These are phyloP conservation scores for Yponomeuta evonymella DNA, from an alignment of 2,888 invertebrate species.

Conservation along the genomic window DNA sequence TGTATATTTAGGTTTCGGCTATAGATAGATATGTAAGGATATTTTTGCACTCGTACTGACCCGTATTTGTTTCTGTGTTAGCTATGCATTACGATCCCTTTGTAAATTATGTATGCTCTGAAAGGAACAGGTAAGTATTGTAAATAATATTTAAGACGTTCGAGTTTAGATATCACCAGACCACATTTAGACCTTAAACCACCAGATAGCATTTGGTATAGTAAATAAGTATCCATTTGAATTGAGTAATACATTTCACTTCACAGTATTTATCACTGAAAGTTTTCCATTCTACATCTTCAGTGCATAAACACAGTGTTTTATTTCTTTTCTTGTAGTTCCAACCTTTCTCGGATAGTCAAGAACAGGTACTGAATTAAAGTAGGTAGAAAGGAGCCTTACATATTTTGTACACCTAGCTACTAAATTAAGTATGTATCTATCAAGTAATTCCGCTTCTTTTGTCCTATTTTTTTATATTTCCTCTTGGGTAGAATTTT, in stretches of 20 bases:
- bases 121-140: conserved; percentile 4
- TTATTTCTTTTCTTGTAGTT: conserved; percentile 71
- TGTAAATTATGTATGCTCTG: background rate
- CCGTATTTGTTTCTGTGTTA: background rate
- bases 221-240: background rate
- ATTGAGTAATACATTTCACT: background rate
- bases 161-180: too few species aligned
- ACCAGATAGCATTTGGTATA: background rate
- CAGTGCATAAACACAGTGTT: conserved; percentile 40
- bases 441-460: conserved; percentile 5
- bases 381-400: conserved; percentile 57
- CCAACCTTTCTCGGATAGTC: conserved; percentile 75
- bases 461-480: conserved; percentile 13
- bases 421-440: conserved; percentile 30
- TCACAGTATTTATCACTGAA: conserved; percentile 10
- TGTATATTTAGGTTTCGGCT: background rate
- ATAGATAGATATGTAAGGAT: background rate
- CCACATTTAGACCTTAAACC: too few species aligned
- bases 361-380: conserved; percentile 68
- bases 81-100: background rate
- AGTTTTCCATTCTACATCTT: conserved; percentile 10
- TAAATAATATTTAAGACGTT: background rate
- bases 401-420: conserved; percentile 27
- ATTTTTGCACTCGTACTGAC: background rate
- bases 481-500: conserved; percentile 10